A percentile compares a stretch with the other conserved stretches of the same genome.
Evolutionary conservation across 2,797 vertebrate species (phyloP).

Genomic region (Enteromius paludinosus): DNA sequence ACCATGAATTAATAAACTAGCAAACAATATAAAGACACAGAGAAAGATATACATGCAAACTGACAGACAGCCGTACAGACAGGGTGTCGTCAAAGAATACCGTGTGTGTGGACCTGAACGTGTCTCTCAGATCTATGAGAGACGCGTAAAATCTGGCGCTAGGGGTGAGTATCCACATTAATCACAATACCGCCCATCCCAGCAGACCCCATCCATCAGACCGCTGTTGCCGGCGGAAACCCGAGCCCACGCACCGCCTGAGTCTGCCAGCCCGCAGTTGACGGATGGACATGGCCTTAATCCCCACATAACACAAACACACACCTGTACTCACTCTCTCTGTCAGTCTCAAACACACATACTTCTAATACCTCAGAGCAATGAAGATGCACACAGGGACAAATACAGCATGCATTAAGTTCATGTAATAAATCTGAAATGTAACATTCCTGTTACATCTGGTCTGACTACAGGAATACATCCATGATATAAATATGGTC

Average conservation of each 20-base stretch:
- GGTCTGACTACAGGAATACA: background rate
- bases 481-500: background rate
- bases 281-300: constrained; percentile 68
- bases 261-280: constrained; percentile 72
- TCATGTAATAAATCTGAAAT: constrained; percentile 20
- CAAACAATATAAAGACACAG: background rate
- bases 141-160: constrained; percentile 62
- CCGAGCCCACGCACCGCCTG: constrained; percentile 68
- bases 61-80: background rate
- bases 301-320: constrained; percentile 58
- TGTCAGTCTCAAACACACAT: constrained; percentile 20
- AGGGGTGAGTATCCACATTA: constrained; percentile 73
- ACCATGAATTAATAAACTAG: background rate
- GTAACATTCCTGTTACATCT: constrained; percentile 26
- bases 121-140: constrained; percentile 58
- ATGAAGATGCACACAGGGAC: constrained; percentile 28
- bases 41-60: background rate
- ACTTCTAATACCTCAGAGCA: constrained; percentile 23
- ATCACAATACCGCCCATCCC: constrained; percentile 76
- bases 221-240: constrained; percentile 76
- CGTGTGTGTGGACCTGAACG: constrained; percentile 6
- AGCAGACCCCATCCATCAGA: constrained; percentile 78
- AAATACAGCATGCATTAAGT: background rate
- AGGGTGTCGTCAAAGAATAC: constrained; percentile 33
- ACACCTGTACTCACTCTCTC: constrained; percentile 48